These are phyloP conservation scores for Baronia brevicornis DNA, from an alignment of 2,888 invertebrate genomes.

Conservation along the genomic window DNA sequence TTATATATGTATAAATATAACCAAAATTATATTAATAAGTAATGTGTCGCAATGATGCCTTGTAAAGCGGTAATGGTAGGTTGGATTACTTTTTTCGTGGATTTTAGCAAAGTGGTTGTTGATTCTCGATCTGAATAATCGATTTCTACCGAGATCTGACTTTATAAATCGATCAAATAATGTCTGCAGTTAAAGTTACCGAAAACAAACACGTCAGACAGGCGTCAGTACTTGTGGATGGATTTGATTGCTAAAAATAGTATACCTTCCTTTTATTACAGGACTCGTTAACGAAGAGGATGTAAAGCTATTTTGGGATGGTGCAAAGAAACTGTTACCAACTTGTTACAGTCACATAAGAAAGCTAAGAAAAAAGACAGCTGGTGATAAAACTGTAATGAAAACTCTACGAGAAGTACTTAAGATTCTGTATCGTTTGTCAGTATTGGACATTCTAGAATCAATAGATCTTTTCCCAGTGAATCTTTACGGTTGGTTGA, in stretches of 20 bases:
- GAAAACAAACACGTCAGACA: neutral
- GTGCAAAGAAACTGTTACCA: conserved; percentile 83
- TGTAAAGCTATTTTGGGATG: conserved; percentile 87
- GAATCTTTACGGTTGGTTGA: conserved; percentile 81
- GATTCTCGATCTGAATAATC: too few relatives aligned
- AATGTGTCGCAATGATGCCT: too few relatives aligned
- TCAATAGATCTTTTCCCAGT: conserved; percentile 81
- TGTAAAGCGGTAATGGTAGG: too few relatives aligned
- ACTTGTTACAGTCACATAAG: conserved; percentile 84
- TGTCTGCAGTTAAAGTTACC: neutral
- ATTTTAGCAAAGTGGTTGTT: too few relatives aligned
- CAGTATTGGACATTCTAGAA: conserved; percentile 76
- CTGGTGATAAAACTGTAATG: conserved; percentile 82
- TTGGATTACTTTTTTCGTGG: too few relatives aligned
- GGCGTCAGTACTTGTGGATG: neutral
- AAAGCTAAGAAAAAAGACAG: conserved; percentile 83
- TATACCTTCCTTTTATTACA: conserved; percentile 22
- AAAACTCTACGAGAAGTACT: conserved; percentile 83
- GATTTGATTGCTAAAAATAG: neutral
- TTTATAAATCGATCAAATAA: neutral
- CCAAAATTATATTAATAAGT: too few relatives aligned
- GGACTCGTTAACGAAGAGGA: conserved; percentile 74
- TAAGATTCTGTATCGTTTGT: conserved; percentile 80
- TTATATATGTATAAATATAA: too few relatives aligned
- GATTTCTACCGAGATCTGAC: too few relatives aligned